Percentiles rank a stretch among this genome's conserved stretches.
Conservation (phyloP, 1,140 invertebrate genomes). For the Drosophila sproati region DNA sequence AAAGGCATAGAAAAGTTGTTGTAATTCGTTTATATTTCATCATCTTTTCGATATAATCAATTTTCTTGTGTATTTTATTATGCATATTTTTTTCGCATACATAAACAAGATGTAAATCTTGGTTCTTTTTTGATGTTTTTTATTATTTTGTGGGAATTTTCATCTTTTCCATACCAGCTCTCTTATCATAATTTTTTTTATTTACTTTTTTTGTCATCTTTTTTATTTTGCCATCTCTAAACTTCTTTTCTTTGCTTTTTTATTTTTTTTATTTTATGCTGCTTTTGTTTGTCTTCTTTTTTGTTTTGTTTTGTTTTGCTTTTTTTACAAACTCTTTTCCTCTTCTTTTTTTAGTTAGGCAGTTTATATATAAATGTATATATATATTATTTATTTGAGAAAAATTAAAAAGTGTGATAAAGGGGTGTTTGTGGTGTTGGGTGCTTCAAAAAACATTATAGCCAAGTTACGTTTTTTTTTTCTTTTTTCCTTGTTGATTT, state of each 20-base stretch:
- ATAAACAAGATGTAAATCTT: conserved; percentile 58
- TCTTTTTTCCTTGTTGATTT: conserved; percentile 66
- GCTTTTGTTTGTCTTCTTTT: conserved; percentile 56
- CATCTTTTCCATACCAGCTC: conserved; percentile 64
- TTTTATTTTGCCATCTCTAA: conserved; percentile 63
- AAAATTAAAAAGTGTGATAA: conserved; percentile 82
- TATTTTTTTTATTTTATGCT: conserved; percentile 58
- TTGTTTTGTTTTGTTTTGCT: conserved; percentile 11
- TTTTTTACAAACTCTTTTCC: conserved; percentile 50
- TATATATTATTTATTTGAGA: conserved; percentile 42
- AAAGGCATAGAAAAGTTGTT: conserved; percentile 73
- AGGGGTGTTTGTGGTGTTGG: conserved; percentile 78
- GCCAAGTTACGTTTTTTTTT: conserved; percentile 66
- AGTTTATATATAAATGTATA: conserved; percentile 43
- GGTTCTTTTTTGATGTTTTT: conserved; percentile 37
- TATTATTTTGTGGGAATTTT: conserved; percentile 61
- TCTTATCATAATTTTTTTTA: conserved; percentile 51
- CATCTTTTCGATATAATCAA: conserved; percentile 67
- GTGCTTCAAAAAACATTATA: conserved; percentile 84
- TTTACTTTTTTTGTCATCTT: conserved; percentile 48
- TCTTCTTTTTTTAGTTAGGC: conserved; percentile 40
- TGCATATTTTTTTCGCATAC: conserved; percentile 73
- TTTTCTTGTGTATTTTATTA: conserved; percentile 66
- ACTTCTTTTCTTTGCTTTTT: conserved; percentile 52
- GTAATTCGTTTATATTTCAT: conserved; percentile 78